A percentile compares a stretch with the other conserved stretches of the same genome.
Conservation (phyloP, 2,797 vertebrate genomes). For the Cryptoblepharus egeriae region DNA sequence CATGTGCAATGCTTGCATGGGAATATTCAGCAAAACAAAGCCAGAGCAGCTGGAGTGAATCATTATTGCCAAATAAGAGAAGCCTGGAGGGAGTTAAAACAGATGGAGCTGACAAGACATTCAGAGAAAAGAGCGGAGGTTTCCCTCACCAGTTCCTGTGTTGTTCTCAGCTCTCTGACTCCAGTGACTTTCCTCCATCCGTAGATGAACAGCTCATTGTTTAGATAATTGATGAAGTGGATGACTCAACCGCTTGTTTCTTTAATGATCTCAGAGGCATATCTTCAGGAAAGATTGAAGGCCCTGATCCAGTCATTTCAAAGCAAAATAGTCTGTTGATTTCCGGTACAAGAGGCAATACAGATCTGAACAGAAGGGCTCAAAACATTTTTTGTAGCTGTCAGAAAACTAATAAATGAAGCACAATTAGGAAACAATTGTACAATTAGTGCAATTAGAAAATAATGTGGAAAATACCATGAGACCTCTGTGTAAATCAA, state of each 20-base stretch:
- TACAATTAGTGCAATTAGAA: not conserved
- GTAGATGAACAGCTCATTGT: not conserved
- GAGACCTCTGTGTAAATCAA: no score
- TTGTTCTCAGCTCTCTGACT: not conserved
- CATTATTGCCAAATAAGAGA: not conserved
- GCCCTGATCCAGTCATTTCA: not conserved
- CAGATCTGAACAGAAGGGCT: not conserved
- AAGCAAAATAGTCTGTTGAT: not conserved
- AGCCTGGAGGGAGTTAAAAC: not conserved
- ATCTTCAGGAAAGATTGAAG: not conserved
- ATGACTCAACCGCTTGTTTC: not conserved
- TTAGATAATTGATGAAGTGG: not conserved
- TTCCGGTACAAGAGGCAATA: not conserved
- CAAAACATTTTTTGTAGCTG: not conserved
- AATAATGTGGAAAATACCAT: not conserved
- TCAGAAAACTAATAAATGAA: not conserved
- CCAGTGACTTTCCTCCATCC: not conserved
- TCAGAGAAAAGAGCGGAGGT: not conserved
- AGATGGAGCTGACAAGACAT: constrained; percentile 2
- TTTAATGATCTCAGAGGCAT: not conserved
- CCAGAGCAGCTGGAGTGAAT: constrained; percentile 2
- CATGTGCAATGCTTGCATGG: not conserved
- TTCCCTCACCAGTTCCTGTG: not conserved
- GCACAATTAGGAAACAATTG: not conserved
- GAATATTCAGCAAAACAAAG: constrained; percentile 22